These are phyloP conservation scores for Gambusia affinis DNA, from an alignment of 2,113 vertebrate genomes.

Conservation along the genomic window DNA sequence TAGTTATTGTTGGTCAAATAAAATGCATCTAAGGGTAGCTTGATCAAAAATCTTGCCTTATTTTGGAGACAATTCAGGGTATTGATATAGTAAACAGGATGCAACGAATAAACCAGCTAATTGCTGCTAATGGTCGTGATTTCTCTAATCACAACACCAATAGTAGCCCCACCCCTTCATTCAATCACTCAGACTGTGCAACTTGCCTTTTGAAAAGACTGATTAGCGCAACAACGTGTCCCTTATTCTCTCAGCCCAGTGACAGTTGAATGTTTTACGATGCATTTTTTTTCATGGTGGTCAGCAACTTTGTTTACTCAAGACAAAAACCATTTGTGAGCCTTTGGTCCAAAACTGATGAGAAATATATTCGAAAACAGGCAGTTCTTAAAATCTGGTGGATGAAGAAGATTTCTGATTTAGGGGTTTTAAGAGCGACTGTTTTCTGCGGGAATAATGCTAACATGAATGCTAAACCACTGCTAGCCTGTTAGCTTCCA, in stretches of 20 bases:
- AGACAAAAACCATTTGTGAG: constrained; percentile 6
- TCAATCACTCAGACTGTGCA: constrained; percentile 19
- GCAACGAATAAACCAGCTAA: not conserved
- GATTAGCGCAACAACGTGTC: constrained; percentile 9
- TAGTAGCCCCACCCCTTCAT: constrained; percentile 22
- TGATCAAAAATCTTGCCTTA: not conserved
- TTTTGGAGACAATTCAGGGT: not conserved
- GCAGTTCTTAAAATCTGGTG: not conserved
- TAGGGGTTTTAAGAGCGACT: not conserved
- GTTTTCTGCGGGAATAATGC: constrained; percentile 46
- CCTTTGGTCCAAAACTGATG: not conserved
- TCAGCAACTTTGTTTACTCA: constrained; percentile 69
- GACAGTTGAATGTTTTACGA: constrained; percentile 4
- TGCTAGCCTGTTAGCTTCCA: constrained; percentile 64
- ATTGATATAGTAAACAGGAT: not conserved
- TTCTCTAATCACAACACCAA: constrained; percentile 9
- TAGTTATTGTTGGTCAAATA: not conserved
- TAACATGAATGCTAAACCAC: constrained; percentile 54
- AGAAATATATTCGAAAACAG: not conserved
- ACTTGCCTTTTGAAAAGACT: constrained; percentile 1
- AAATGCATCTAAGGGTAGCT: not conserved
- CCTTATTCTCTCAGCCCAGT: not conserved
- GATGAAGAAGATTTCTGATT: not conserved
- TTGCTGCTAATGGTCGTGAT: not conserved
- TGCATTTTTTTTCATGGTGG: constrained; percentile 28